These are phyloP conservation scores for Drosophila pegasa DNA, from an alignment of 2,888 invertebrate genomes.

Conservation along the genomic window DNA sequence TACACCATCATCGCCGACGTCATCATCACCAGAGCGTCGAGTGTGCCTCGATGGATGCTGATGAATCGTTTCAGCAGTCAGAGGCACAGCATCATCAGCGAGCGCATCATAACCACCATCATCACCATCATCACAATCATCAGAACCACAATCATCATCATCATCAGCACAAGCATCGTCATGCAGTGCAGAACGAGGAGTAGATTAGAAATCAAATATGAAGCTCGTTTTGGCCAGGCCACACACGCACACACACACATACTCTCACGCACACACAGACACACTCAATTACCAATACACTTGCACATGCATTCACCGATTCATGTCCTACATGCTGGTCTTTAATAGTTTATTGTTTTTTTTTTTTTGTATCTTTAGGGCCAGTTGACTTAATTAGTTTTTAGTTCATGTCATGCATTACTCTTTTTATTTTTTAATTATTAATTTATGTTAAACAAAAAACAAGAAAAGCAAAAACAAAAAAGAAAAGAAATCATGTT, in stretches of 20 bases:
- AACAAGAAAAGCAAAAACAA: background rate
- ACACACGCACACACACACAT: background rate
- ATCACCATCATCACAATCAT: constrained; percentile 46
- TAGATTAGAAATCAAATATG: constrained; percentile 28
- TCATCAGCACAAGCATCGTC: constrained; percentile 66
- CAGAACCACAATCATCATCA: constrained; percentile 65
- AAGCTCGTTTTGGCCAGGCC: constrained; percentile 13
- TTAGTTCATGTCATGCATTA: constrained; percentile 51
- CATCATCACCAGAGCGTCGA: constrained; percentile 49
- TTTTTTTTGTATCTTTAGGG: constrained; percentile 61
- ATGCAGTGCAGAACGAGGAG: constrained; percentile 46
- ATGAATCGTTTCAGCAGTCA: constrained; percentile 52
- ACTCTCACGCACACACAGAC: constrained; percentile 5
- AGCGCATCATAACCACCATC: constrained; percentile 42
- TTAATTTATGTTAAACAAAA: constrained; percentile 39
- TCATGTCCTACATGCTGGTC: constrained; percentile 53
- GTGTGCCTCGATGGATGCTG: constrained; percentile 35
- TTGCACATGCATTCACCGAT: constrained; percentile 31
- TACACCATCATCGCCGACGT: constrained; percentile 63
- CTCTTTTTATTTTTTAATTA: constrained; percentile 38
- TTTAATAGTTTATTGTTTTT: constrained; percentile 54
- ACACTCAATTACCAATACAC: constrained; percentile 23
- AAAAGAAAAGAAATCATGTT: constrained; percentile 22
- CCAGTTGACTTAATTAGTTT: constrained; percentile 74
- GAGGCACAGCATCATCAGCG: constrained; percentile 48